phyloP scores from a whole-genome alignment of 2,113 vertebrate species.

The Microcebus jonahi region DNA sequence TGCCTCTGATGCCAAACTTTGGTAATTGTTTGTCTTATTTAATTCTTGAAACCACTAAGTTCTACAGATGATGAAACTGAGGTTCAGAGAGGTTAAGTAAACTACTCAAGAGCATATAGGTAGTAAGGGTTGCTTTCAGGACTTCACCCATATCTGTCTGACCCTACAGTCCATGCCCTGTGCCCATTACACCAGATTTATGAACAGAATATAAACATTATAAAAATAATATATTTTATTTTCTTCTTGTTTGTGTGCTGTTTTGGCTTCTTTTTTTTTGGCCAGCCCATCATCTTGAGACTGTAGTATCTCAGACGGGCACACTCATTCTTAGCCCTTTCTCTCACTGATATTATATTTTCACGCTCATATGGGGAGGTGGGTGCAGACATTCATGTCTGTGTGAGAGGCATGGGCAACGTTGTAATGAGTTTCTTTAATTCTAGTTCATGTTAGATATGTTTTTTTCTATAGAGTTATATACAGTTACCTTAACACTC shows the following conservation, averaged over 20 bases:
- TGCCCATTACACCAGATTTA: neutral
- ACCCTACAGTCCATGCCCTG: neutral
- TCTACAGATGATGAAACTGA: neutral
- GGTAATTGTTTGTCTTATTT: neutral
- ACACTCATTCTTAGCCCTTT: neutral
- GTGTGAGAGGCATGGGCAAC: neutral
- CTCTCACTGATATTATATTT: neutral
- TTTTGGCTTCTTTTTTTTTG: neutral
- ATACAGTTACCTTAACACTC: neutral
- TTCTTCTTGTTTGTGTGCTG: neutral
- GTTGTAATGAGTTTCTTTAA: neutral
- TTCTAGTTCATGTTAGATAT: neutral
- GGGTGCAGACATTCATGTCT: neutral
- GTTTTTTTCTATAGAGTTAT: neutral
- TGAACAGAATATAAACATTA: neutral
- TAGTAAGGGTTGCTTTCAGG: neutral
- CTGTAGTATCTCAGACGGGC: neutral
- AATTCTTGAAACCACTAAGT: conserved; percentile 5
- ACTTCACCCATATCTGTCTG: neutral
- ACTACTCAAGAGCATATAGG: neutral
- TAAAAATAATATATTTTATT: neutral
- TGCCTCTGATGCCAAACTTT: neutral
- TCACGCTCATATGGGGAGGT: neutral
- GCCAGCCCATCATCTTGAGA: neutral
- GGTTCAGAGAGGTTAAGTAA: neutral